Base-by-base conservation (phyloP, 2,888 invertebrate species). In the Sthenelais limicola region DNA sequence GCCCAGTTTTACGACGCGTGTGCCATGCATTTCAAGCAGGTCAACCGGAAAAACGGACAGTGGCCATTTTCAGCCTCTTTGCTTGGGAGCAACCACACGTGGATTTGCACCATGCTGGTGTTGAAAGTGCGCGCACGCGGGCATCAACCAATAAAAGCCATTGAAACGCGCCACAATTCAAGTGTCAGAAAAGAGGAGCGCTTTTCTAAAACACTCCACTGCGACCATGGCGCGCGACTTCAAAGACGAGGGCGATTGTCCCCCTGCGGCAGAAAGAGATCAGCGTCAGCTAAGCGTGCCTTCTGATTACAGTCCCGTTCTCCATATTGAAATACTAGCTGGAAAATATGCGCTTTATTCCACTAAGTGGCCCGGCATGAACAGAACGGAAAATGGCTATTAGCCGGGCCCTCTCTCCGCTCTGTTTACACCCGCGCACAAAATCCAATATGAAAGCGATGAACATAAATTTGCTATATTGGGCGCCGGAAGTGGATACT, bases 391-490 rank as follows among this genome's bases (percentile, higher is more conserved):
- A 62, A 33, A 38, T 12, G 38, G 35, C 62, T 43, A 62, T 62
- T 38, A 62, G 62, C 2, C 2, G 56, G 9, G n/a, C n/a, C n/a
- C n/a, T 32, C 32, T 2, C 56, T 3, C 56, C 56, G 5, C 32
- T 56, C 3, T 56, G 56, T 56, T 32, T 56, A 21, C 56, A 32
- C 32, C 5, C n/a, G 32, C 32, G n/a, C 56, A 33, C 56, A 56
- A 18, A 56, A 56, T 32, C 28, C 33, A 56, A 56, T 56, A 56
- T 33, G 62, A 35, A 35, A 26, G 38, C 62, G 62, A 62, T 24
- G 38, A n/a, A 62, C 62, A 62, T 62, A 62, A 62, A 62, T 62
- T 62, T 38, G 62, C 62, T 62, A 62, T 62, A 62, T 62, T 62
- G 62, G 35, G 15, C n/a, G 5, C 62, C 62, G 62, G 62, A 62